Evolutionary conservation across 2,888 invertebrate species (phyloP).

Genomic region (Ophion slaviceki): DNA sequence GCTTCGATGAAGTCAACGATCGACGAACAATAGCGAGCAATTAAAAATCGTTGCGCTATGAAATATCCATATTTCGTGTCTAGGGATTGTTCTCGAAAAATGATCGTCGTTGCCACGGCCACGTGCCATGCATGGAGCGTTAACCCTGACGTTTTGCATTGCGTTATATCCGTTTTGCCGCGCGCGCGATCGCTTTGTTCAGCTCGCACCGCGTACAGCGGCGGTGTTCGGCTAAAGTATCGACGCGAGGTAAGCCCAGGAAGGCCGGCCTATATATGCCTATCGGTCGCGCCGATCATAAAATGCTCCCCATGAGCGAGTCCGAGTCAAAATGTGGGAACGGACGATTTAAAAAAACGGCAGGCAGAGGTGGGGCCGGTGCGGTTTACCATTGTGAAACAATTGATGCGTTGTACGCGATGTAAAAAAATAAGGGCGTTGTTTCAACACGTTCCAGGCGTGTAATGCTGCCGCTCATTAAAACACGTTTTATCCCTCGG

Average conservation of each 20-base stretch:
- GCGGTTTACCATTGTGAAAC: background rate
- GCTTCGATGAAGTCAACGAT: background rate
- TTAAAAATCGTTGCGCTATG: background rate
- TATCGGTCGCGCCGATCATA: constrained; percentile 69
- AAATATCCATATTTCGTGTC: background rate
- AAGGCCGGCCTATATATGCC: constrained; percentile 54
- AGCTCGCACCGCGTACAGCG: constrained; percentile 31
- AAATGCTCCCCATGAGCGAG: constrained; percentile 71
- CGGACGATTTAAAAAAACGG: constrained; percentile 63
- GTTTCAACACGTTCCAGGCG: background rate
- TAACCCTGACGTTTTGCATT: constrained; percentile 27
- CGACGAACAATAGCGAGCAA: background rate
- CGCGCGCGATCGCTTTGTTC: constrained; percentile 7
- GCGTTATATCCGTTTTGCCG: constrained; percentile 28
- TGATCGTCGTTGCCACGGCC: background rate
- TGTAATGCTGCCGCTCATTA: background rate
- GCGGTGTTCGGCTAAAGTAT: constrained; percentile 63
- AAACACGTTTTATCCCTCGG: background rate
- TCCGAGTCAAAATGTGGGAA: constrained; percentile 70
- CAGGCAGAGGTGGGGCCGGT: background rate
- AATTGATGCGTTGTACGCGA: background rate
- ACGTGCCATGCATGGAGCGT: background rate
- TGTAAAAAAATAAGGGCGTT: background rate
- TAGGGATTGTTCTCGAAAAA: constrained; percentile 2
- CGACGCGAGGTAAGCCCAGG: constrained; percentile 54